Base-by-base conservation (phyloP, 2,113 vertebrate species). In the Dendrocopos noguchii region DNA sequence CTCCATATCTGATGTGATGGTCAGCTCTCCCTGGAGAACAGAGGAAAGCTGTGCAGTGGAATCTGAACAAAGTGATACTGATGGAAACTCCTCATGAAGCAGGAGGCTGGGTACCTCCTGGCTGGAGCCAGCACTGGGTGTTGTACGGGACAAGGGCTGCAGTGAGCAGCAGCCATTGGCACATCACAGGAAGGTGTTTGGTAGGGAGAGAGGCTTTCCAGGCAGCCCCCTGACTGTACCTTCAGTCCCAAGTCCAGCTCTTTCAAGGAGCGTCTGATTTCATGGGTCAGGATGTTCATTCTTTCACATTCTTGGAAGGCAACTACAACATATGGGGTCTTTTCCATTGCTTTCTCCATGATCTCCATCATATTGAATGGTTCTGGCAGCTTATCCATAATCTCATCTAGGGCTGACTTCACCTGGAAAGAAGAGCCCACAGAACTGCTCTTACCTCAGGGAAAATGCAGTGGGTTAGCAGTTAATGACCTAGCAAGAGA, bases 231-330 rank as follows among this genome's bases (percentile, higher is more conserved):
- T n/a, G 4, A 3, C 3, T 16, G 0, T 70, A 97, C 98, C 98
- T 98, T 97, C 12, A 98, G 94, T 6, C 98, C 98, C 87, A 98
- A 44, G 88, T 95, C 96, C 22, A 98, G 29, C 86, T 98, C 98
- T 61, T 95, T 97, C 18, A 98, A 72, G 0, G 98, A 98, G 20
- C 97, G 96, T 25, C 98, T 95, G 15, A 98, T 97, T 33, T 98
- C 98, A 0, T 72, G 65, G 90, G 97, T 98, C 7, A 98, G 63
- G 75, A 94, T 94, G 81, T 98, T 98, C 97, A 98, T 98, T 11
- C 98, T 86, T 33, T 98, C 98, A 4, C 98, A 98, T 27, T 98
- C 98, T 80, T 98, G 98, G 44, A 98, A 91, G 91, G 97, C 97
- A 0, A 98, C 98, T 0, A 98, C 97, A 5, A 97, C 97, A 1